Conservation (phyloP, 2,888 invertebrate genomes). For the Caenorhabditis virilis region DNA sequence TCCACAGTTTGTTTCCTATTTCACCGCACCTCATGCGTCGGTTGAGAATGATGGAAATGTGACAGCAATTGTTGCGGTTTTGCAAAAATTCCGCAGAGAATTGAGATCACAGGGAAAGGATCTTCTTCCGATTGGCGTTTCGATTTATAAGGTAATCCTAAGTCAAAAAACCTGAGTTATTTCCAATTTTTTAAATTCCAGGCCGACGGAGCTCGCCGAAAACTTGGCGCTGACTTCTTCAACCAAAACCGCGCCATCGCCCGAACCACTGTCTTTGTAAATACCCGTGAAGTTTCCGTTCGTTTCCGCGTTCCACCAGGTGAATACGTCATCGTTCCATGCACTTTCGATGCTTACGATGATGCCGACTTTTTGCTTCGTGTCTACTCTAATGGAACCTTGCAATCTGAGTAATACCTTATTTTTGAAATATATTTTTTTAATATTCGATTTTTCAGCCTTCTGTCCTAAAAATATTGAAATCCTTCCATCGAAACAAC, state of each 20-base stretch:
- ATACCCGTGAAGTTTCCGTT: conserved; percentile 81
- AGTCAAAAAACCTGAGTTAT: no score
- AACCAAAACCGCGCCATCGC: conserved; percentile 81
- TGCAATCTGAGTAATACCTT: neutral
- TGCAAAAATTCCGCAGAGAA: conserved; percentile 81
- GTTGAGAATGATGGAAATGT: conserved; percentile 75
- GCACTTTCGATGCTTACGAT: conserved; percentile 91
- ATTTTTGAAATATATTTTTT: neutral
- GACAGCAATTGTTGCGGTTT: conserved; percentile 85
- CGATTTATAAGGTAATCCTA: conserved; percentile 78
- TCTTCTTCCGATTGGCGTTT: conserved; percentile 91
- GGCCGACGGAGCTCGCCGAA: neutral
- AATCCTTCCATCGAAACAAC: no score
- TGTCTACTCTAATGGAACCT: conserved; percentile 86
- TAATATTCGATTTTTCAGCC: neutral
- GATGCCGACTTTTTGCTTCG: conserved; percentile 92
- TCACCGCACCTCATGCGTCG: conserved; percentile 81
- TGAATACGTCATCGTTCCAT: conserved; percentile 89
- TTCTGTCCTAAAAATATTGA: no score
- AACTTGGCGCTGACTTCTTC: conserved; percentile 76
- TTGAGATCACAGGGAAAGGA: conserved; percentile 87
- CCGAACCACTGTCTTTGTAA: conserved; percentile 90
- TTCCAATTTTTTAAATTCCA: neutral
- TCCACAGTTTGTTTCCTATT: conserved; percentile 85
- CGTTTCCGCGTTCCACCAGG: conserved; percentile 92